Evolutionary conservation across 2,888 invertebrate genomes (phyloP), one percentile per base, ranked within the genome.

Genomic region (Hirtodrosophila trivittata): DNA sequence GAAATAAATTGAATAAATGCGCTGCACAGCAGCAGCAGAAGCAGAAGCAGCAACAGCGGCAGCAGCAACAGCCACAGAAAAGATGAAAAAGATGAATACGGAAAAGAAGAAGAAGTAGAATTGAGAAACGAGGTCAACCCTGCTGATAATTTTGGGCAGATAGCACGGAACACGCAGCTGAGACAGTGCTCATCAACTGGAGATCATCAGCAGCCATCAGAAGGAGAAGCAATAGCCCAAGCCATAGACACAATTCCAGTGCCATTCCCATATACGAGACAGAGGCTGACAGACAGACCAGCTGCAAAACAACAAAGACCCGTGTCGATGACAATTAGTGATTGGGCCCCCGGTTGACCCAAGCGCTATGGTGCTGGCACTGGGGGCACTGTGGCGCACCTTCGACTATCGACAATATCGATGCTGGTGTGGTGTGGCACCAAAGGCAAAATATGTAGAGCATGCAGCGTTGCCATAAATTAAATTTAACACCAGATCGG

Each of bases 401-500:
- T 75, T 64, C 46, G 32, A 56, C 74, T 62, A 64, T 75, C 49
- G 55, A 56, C 38, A 13, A 43, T 3, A 38, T 30, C 12, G 41
- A 21, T 13, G 28, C 30, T 58, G 56, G 38, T 39, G 32, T 47
- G 54, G 25, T 56, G 56, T 45, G 59, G 50, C 39, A 43, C 35
- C 32, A 47, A 41, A 62, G 67, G 74, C 65, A 74, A 74, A 78
- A 78, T 86, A 83, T 81, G 85, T 85, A 85, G 86, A 85, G 83
- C 83, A 82, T 82, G 82, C 68, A 77, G 68, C 85, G 71, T 82
- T 82, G 86, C 82, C 87, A 83, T 83, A 83, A 83, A 83, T 83
- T 83, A 87, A 87, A 87, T 82, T 86, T 82, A 83, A 86, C 81
- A 86, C 85, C 75, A 84, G 81, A 81, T 81, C 77, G 77, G 71